Percentiles rank a stretch among this genome's conserved stretches.
Evolutionary conservation across 2,888 invertebrate genomes (phyloP).

Genomic region (Aelia acuminata): DNA sequence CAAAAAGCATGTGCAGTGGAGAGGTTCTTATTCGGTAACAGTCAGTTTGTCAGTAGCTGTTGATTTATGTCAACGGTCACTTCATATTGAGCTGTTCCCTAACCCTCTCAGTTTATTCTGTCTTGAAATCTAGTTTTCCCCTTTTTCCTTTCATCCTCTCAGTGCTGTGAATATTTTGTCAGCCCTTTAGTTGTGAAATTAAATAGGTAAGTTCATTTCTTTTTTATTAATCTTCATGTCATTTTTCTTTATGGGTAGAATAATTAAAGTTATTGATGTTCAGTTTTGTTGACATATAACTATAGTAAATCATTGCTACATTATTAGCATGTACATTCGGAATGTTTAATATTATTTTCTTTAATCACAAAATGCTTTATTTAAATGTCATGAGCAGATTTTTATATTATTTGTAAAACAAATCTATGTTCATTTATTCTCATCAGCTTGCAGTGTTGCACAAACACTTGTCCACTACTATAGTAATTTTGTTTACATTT

Average conservation of each 20-base stretch:
- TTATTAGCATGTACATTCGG: constrained; percentile 5
- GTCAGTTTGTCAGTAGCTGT: constrained; percentile 27
- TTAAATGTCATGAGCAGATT: constrained; percentile 18
- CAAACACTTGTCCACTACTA: constrained; percentile 26
- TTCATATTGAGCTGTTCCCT: neutral
- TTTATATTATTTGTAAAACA: neutral
- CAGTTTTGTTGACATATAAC: neutral
- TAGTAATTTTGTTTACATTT: constrained; percentile 38
- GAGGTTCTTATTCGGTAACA: neutral
- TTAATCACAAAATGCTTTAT: constrained; percentile 3
- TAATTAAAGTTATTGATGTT: constrained; percentile 21
- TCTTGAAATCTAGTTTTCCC: constrained; percentile 35
- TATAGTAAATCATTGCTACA: constrained; percentile 11
- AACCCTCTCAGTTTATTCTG: constrained; percentile 23
- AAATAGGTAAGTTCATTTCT: constrained; percentile 34
- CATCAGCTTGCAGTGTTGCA: constrained; percentile 49
- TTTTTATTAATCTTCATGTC: neutral
- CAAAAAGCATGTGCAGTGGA: constrained; percentile 22
- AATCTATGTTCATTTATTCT: constrained; percentile 11
- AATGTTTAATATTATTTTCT: neutral
- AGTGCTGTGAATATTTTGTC: constrained; percentile 44
- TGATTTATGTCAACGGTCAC: neutral
- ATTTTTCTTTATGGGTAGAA: constrained; percentile 2
- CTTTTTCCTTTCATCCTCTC: constrained; percentile 42
- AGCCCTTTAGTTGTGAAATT: constrained; percentile 36